Evolutionary conservation across 2,888 invertebrate genomes (phyloP).

Genomic region (Caradrina clavipalpis): DNA sequence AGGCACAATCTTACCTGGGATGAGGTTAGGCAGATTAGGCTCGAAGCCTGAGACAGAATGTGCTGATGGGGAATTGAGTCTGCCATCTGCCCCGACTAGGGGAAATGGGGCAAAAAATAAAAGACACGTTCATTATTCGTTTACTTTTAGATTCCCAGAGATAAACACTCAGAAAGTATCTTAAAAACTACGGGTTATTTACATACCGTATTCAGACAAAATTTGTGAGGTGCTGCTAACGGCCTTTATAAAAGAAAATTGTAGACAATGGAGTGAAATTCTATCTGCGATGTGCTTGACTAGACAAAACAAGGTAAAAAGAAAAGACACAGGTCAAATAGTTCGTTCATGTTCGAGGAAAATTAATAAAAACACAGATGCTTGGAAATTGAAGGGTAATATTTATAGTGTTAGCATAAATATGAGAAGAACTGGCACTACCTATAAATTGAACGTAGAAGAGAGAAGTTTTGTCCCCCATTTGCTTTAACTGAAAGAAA

Average conservation of each 20-base stretch:
- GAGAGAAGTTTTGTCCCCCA: conserved; percentile 15
- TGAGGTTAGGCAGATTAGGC: conserved; percentile 46
- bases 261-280: conserved; percentile 2
- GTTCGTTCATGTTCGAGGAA: no score
- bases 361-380: no score
- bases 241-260: background rate
- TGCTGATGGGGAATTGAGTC: conserved; percentile 32
- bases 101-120: conserved; percentile 43
- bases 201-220: background rate
- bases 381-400: no score
- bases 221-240: background rate
- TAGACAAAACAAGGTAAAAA: conserved; percentile 13
- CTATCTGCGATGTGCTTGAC: conserved; percentile 15
- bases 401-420: no score
- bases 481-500: conserved; percentile 19
- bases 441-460: background rate
- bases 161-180: conserved; percentile 1
- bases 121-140: conserved; percentile 1
- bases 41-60: conserved; percentile 36
- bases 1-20: conserved; percentile 44
- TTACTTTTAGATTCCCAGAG: background rate
- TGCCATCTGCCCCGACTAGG: conserved; percentile 50
- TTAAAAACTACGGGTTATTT: conserved; percentile 3
- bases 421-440: no score
- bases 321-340: background rate